Conservation (phyloP, 2,113 vertebrate species). For the Poeciliopsis prolifica region DNA sequence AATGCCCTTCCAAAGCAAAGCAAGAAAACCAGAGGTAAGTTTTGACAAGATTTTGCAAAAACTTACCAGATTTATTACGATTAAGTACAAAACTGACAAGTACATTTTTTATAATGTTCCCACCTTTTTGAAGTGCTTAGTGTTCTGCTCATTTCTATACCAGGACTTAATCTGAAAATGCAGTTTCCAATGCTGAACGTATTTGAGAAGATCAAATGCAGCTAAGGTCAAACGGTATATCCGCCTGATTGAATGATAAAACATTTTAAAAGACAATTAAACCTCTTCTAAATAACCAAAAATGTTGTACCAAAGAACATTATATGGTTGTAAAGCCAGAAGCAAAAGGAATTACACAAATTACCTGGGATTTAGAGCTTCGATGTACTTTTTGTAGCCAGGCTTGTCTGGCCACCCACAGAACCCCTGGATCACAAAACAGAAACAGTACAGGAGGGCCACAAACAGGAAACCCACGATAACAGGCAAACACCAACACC, state of each 20-base stretch:
- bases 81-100: background rate
- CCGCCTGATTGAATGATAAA: conserved; percentile 44
- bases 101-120: conserved; percentile 19
- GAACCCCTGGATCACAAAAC: conserved; percentile 72
- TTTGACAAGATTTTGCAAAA: background rate
- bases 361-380: conserved; percentile 79
- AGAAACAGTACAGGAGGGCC: conserved; percentile 73
- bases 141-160: conserved; percentile 72
- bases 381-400: conserved; percentile 77
- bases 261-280: conserved; percentile 1
- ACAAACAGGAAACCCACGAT: conserved; percentile 65
- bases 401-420: conserved; percentile 77
- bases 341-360: background rate
- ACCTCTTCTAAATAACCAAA: background rate
- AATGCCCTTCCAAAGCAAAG: conserved; percentile 64
- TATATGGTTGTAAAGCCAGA: background rate
- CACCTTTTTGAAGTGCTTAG: conserved; percentile 75
- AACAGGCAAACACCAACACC: conserved; percentile 66
- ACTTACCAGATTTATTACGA: background rate
- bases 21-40: background rate
- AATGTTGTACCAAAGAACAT: background rate
- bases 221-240: conserved; percentile 76
- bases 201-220: conserved; percentile 74
- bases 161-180: conserved; percentile 75
- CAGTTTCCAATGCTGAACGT: conserved; percentile 75